These are phyloP conservation scores for Drosophila oshimai DNA, from an alignment of 1,140 invertebrate species.

Conservation along the genomic window DNA sequence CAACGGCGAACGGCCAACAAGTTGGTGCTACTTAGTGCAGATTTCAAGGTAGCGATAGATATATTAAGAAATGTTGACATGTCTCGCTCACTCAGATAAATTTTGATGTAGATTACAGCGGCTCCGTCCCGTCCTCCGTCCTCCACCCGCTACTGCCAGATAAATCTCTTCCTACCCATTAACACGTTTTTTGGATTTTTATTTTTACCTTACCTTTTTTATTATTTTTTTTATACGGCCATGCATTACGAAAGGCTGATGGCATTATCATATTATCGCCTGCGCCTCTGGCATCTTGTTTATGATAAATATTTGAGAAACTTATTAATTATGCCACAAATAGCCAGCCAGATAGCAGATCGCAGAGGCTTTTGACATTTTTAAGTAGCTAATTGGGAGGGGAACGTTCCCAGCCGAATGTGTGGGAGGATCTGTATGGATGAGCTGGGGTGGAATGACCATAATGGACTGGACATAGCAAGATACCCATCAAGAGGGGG, in stretches of 20 bases:
- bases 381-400: constrained; percentile 44
- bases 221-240: constrained; percentile 20
- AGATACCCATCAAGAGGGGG: constrained; percentile 9
- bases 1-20: constrained; percentile 34
- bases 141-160: constrained; percentile 28
- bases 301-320: constrained; percentile 77
- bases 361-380: constrained; percentile 35
- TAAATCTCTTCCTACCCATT: constrained; percentile 43
- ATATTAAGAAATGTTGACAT: constrained; percentile 81
- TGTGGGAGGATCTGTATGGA: constrained; percentile 8
- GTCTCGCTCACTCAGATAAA: constrained; percentile 79
- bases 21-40: constrained; percentile 76
- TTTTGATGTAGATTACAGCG: constrained; percentile 75
- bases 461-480: constrained; percentile 6
- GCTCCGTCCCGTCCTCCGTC: constrained; percentile 6
- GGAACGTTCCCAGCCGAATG: constrained; percentile 10
- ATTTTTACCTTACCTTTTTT: constrained; percentile 15
- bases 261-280: constrained; percentile 73
- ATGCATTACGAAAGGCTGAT: constrained; percentile 56
- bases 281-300: constrained; percentile 57
- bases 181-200: constrained; percentile 52
- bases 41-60: constrained; percentile 79
- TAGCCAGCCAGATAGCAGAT: constrained; percentile 46
- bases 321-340: constrained; percentile 80
- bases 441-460: constrained; percentile 14